Percentiles rank a stretch among this genome's conserved stretches.
Conservation (phyloP, 1,140 invertebrate species). For the Eubasilissa regina region DNA sequence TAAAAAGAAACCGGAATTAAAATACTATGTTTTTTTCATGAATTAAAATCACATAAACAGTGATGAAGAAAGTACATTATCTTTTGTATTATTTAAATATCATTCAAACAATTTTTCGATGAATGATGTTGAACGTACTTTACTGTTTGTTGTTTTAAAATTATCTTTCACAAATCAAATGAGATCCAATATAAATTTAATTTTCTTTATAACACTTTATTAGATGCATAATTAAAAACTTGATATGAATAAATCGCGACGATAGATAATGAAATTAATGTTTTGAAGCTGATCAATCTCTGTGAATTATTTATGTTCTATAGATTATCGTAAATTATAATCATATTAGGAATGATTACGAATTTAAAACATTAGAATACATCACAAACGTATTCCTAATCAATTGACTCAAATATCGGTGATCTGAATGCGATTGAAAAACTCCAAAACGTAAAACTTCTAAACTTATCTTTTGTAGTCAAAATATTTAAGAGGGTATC, state of each 20-base stretch:
- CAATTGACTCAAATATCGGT: background rate
- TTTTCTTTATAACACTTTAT: no score
- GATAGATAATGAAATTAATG: constrained; percentile 23
- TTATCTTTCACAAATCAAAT: no score
- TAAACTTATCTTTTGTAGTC: background rate
- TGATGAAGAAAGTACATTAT: no score
- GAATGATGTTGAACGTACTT: no score
- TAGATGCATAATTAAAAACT: constrained; percentile 13
- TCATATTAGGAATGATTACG: background rate
- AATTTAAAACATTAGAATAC: background rate
- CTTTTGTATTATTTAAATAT: no score
- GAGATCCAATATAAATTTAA: no score
- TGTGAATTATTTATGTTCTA: background rate
- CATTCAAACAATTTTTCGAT: no score
- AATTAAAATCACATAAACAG: no score
- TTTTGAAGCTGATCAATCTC: constrained; percentile 4
- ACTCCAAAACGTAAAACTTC: background rate
- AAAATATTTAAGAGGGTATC: background rate
- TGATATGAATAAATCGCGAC: constrained; percentile 28
- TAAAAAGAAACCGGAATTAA: no score
- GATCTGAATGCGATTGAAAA: background rate
- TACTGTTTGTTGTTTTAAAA: no score
- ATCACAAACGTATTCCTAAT: background rate
- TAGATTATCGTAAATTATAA: no score
- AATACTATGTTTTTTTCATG: no score